Percentiles rank a stretch among this genome's conserved stretches.
Conservation (phyloP, 1,140 invertebrate species). For the Heliconius eleuchia region DNA sequence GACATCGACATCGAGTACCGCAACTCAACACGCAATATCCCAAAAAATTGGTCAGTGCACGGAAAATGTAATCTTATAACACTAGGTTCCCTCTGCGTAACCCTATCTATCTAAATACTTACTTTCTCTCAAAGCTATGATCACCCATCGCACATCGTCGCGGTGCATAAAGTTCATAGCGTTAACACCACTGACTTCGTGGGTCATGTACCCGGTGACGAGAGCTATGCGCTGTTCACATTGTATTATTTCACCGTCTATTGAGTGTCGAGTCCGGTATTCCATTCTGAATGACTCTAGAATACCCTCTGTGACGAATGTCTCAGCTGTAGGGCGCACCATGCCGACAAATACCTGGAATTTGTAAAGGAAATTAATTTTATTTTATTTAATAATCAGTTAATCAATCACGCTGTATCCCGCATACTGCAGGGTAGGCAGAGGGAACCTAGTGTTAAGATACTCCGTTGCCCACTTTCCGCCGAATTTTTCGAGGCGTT, state of each 20-base stretch:
- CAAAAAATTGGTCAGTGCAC: too few relatives aligned
- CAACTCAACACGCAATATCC: too few relatives aligned
- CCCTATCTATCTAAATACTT: conserved; percentile 67
- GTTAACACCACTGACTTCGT: conserved; percentile 90
- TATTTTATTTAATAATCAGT: neutral
- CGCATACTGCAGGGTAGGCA: too few relatives aligned
- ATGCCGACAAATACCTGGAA: conserved; percentile 85
- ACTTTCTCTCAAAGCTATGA: conserved; percentile 92
- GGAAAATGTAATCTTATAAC: too few relatives aligned
- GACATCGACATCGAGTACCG: too few relatives aligned
- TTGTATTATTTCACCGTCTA: conserved; percentile 91
- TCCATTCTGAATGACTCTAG: conserved; percentile 90
- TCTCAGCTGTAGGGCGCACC: conserved; percentile 84
- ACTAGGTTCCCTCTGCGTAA: too few relatives aligned
- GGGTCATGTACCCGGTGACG: conserved; percentile 91
- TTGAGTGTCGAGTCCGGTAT: conserved; percentile 91
- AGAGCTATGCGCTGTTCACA: conserved; percentile 93
- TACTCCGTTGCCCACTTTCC: too few relatives aligned
- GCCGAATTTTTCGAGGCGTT: too few relatives aligned
- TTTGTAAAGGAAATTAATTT: conserved; percentile 5
- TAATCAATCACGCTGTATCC: too few relatives aligned
- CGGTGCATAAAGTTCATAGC: conserved; percentile 94
- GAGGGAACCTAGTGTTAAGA: too few relatives aligned
- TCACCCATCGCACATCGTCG: conserved; percentile 91
- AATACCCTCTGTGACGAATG: conserved; percentile 85